A percentile compares a stretch with the other conserved stretches of the same genome.
phyloP scores from a whole-genome alignment of 2,797 vertebrate species.

The Anas flavirostris region DNA sequence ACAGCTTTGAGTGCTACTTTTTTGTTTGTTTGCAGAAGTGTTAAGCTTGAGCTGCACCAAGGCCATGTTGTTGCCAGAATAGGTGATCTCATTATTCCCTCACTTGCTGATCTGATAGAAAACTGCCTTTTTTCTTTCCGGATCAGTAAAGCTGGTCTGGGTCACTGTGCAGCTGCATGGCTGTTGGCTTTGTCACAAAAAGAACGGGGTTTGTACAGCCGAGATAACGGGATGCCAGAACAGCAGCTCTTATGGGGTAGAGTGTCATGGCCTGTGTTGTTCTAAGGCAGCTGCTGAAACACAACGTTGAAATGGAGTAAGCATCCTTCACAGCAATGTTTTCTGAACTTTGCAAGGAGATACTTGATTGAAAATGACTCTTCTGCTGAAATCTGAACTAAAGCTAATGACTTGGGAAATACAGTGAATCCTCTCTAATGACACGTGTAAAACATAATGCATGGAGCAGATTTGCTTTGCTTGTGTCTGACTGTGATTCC shows the following conservation, averaged over 20 bases:
- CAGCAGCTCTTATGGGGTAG: not conserved
- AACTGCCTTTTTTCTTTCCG: not conserved
- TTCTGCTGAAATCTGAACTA: not conserved
- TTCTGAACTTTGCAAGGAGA: not conserved
- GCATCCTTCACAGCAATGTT: not conserved
- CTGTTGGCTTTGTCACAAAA: not conserved
- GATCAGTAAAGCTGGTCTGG: not conserved
- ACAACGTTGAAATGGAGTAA: not conserved
- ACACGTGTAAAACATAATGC: not conserved
- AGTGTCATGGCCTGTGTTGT: not conserved
- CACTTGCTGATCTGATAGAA: not conserved
- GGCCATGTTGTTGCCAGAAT: not conserved
- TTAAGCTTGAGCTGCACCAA: not conserved
- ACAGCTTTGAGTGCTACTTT: not conserved
- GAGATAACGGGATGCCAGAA: not conserved
- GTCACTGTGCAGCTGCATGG: not conserved
- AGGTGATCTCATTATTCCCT: not conserved
- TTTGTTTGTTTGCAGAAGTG: not conserved
- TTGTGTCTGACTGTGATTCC: not conserved
- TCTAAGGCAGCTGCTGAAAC: not conserved
- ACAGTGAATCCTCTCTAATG: not conserved
- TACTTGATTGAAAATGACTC: not conserved
- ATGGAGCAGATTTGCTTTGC: not conserved
- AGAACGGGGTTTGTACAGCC: not conserved
- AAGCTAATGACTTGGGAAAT: not conserved